Base-by-base conservation (phyloP, 2,888 invertebrate genomes). In the Lycia hirtaria region DNA sequence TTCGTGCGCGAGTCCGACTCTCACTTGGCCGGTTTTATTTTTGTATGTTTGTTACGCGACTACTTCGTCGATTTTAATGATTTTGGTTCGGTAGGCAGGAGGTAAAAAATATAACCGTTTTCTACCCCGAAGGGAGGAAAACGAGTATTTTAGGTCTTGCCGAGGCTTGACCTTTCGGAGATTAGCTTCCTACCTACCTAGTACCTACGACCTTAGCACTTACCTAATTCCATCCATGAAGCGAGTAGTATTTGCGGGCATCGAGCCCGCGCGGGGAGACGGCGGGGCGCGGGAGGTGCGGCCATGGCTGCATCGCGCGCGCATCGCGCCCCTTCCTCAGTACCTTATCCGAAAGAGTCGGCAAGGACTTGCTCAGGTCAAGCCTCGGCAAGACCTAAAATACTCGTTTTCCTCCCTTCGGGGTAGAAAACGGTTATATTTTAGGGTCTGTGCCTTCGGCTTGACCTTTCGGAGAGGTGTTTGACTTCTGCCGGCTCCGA, bases 401-500 rank as follows among this genome's bases (percentile, higher is more conserved):
- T n/a, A n/a, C n/a, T n/a, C n/a, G n/a, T n/a, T n/a, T n/a, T n/a
- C n/a, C n/a, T 62, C 62, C 62, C 55, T 62, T 54, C 49, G 52
- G 62, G 62, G 62, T 59, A 26, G 58, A 62, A 62, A 62, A 62
- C 59, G 43, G 59, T 54, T 22, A n/a, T n/a, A n/a, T n/a, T n/a
- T n/a, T n/a, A n/a, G n/a, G n/a, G n/a, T n/a, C n/a, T n/a, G n/a
- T n/a, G n/a, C n/a, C n/a, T n/a, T n/a, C n/a, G n/a, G n/a, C n/a
- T n/a, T n/a, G n/a, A n/a, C n/a, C n/a, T n/a, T n/a, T n/a, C n/a
- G 44, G 44, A 44, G 44, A 44, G 1, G 30, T 44, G 44, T 30
- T 26, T 44, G 19, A 4, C 33, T 3, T 47, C 47, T 47, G 35
- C 22, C 47, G 47, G 47, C 47, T 0, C 10, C 20, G n/a, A 17